Evolutionary conservation across 2,797 vertebrate species (phyloP), one percentile per base, ranked within the genome.

Genomic region (Enteromius paludinosus): DNA sequence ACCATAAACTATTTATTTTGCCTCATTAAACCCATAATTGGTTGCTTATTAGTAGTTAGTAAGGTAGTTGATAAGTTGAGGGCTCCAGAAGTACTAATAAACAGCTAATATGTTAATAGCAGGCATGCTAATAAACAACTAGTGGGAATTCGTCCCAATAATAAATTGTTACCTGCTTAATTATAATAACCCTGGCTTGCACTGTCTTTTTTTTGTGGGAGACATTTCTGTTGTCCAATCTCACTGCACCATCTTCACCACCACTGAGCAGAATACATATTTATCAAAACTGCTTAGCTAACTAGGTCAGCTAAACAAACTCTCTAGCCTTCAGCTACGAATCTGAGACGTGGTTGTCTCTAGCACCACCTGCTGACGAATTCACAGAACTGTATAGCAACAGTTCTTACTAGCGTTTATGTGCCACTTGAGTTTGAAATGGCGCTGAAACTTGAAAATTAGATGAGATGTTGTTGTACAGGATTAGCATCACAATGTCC

Each of bases 311-410:
- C 79, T 82, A 74, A 86, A 69, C 75, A 78, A 85, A 83, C 52
- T 61, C 35, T 25, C 2, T 17, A 78, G 85, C 52, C n/a, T 73
- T 54, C 28, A 84, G 76, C 82, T 49, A 41, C 61, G 47, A 66
- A 66, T 54, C 64, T 68, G 64, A 84, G 35, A 59, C 43, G 25
- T 11, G 17, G 33, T 68, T 70, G 23, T 70, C 78, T 65, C 10
- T 80, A 47, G 0, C 81, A 85, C 89, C 91, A 89, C 89, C 93
- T 92, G 88, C 92, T 91, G 93, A 91, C 30, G 1, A 61, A 73
- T 62, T 25, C 0, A 0, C 5, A 66, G 74, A 81, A 85, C 43
- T 87, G 87, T 49, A 33, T 7, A 52, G 62, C 33, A 74, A 59
- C 12, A 9, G n/a, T 30, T 73, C 43, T 52, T 25, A 18, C 25